Evolutionary conservation across 2,797 vertebrate genomes (phyloP).

Genomic region (Etheostoma nigrum): DNA sequence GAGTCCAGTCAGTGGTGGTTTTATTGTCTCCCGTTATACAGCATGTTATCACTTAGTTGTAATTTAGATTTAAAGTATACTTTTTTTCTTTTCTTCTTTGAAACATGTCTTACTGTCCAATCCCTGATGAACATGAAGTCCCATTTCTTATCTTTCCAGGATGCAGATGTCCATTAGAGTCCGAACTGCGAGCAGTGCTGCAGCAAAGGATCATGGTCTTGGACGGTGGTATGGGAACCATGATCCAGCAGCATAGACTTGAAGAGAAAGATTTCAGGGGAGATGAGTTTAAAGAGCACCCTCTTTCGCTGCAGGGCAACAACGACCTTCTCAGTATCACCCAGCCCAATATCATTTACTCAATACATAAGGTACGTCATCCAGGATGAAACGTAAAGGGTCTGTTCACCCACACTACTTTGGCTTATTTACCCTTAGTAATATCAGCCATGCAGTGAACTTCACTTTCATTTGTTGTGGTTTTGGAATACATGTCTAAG

Average conservation of each 20-base stretch:
- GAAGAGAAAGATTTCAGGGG: constrained; percentile 91
- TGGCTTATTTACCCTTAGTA: not conserved
- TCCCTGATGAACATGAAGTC: not conserved
- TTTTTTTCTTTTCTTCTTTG: not conserved
- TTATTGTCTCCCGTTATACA: not conserved
- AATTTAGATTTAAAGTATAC: not conserved
- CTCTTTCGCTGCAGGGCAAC: constrained; percentile 91
- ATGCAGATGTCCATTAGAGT: constrained; percentile 67
- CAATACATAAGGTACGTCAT: constrained; percentile 92
- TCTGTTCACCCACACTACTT: accelerated
- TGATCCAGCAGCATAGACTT: constrained; percentile 91
- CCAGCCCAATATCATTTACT: constrained; percentile 89
- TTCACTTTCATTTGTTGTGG: not conserved
- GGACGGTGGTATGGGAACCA: constrained; percentile 97
- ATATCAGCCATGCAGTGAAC: not conserved
- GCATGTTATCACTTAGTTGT: not conserved
- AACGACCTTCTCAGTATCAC: constrained; percentile 96
- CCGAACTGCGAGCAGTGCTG: constrained; percentile 87
- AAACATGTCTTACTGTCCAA: not conserved
- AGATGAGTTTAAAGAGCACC: constrained; percentile 90
- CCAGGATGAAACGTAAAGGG: not conserved
- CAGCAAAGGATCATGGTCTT: constrained; percentile 92
- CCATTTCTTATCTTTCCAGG: constrained; percentile 25
- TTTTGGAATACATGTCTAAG: not conserved
- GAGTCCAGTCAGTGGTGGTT: not conserved